Evolutionary conservation across 2,888 invertebrate genomes (phyloP).

Genomic region (Xiphydria camelus): DNA sequence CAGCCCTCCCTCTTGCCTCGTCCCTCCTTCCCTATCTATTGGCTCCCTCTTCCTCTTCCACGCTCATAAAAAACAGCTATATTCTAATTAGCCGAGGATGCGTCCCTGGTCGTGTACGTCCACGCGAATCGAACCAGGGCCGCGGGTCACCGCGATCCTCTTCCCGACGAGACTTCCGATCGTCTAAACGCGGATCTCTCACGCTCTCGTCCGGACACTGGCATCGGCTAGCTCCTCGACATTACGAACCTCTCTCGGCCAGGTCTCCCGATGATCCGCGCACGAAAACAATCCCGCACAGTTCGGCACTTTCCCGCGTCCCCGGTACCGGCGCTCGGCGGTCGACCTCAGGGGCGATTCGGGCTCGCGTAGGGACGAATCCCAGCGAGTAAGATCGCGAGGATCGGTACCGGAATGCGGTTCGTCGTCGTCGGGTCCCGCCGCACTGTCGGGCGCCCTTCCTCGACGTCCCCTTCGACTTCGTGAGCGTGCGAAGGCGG

Average conservation of each 20-base stretch:
- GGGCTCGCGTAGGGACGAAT: no score
- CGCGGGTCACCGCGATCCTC: no score
- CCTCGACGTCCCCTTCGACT: background rate
- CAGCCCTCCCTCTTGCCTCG: constrained; percentile 24
- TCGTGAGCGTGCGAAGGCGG: background rate
- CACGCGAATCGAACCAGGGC: no score
- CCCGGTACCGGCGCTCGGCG: no score
- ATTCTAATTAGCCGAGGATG: constrained; percentile 54
- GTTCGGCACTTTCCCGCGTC: no score
- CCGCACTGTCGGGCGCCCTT: background rate
- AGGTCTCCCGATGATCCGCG: background rate
- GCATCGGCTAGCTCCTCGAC: background rate
- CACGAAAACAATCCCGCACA: background rate
- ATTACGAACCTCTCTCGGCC: background rate
- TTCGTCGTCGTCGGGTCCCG: no score
- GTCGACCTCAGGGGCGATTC: background rate
- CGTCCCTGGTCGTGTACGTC: constrained; percentile 30
- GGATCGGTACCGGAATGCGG: no score
- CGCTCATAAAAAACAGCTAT: constrained; percentile 59
- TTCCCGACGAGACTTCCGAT: no score
- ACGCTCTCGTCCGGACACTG: constrained; percentile 1
- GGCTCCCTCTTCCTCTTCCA: constrained; percentile 57
- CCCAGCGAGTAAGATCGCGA: no score
- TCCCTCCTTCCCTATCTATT: constrained; percentile 24
- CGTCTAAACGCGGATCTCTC: background rate